These are phyloP conservation scores for Dugesia japonica DNA, from an alignment of 2,888 invertebrate species.

Conservation along the genomic window DNA sequence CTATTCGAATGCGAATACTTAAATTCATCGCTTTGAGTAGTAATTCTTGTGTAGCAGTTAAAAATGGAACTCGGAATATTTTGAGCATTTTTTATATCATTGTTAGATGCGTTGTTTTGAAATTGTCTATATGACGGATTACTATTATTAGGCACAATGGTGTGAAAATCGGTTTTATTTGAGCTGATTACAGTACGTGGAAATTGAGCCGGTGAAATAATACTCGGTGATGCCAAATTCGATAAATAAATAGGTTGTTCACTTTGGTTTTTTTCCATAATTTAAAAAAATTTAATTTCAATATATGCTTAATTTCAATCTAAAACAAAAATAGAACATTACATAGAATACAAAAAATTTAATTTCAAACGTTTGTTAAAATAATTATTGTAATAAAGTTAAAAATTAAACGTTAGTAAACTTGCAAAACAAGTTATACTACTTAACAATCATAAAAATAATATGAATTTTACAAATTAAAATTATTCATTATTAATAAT, in stretches of 20 bases:
- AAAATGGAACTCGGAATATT: not conserved
- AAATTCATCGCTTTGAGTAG: not conserved
- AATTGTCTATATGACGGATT: not conserved
- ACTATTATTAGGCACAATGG: slow-evolving; percentile 20
- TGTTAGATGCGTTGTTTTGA: not conserved
- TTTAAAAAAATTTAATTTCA: slow-evolving; percentile 1
- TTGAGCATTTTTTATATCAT: slow-evolving; percentile 4
- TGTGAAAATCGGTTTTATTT: not conserved
- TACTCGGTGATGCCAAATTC: slow-evolving; percentile 10
- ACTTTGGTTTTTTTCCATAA: slow-evolving; percentile 6
- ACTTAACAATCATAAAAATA: too few species aligned
- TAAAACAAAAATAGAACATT: not conserved
- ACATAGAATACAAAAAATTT: too few species aligned
- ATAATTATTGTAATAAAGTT: not conserved
- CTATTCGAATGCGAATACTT: not conserved
- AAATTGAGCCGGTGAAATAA: slow-evolving; percentile 7
- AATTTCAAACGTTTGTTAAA: not conserved
- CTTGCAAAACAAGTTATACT: too few species aligned
- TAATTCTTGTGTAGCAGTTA: not conserved
- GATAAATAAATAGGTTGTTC: not conserved
- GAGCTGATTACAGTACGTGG: slow-evolving; percentile 10
- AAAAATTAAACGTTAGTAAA: not conserved
- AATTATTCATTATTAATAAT: not conserved
- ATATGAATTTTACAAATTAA: not conserved
- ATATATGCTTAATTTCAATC: not conserved